Conservation (phyloP, 2,797 vertebrate genomes). For the Hydrophis major region DNA sequence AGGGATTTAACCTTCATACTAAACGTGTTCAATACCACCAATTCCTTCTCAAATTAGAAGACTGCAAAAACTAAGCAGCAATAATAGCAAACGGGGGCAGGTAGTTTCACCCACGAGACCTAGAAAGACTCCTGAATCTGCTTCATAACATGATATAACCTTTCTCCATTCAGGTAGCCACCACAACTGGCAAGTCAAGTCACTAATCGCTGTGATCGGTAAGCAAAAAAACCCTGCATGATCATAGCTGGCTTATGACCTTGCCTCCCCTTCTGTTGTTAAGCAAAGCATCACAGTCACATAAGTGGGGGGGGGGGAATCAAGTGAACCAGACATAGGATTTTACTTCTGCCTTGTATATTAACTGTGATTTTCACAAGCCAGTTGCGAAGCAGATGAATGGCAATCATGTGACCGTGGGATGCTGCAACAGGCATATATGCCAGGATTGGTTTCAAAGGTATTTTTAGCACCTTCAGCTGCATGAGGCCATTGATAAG, state of each 20-base stretch:
- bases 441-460: background rate
- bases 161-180: background rate
- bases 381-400: background rate
- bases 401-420: background rate
- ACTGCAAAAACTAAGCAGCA: background rate
- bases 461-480: background rate
- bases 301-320: background rate
- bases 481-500: background rate
- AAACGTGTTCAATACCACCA: background rate
- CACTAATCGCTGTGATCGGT: background rate
- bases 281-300: background rate
- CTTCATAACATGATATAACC: background rate
- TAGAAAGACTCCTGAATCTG: background rate
- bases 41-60: background rate
- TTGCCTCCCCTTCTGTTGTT: background rate
- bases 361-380: background rate
- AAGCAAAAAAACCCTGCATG: background rate
- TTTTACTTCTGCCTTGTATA: background rate
- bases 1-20: background rate
- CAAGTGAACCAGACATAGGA: background rate
- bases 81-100: background rate
- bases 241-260: background rate
- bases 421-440: background rate
- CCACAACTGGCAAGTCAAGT: background rate
- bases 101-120: background rate